phyloP scores from a whole-genome alignment of 1,140 invertebrate genomes.

The Potamilus streckersoni region DNA sequence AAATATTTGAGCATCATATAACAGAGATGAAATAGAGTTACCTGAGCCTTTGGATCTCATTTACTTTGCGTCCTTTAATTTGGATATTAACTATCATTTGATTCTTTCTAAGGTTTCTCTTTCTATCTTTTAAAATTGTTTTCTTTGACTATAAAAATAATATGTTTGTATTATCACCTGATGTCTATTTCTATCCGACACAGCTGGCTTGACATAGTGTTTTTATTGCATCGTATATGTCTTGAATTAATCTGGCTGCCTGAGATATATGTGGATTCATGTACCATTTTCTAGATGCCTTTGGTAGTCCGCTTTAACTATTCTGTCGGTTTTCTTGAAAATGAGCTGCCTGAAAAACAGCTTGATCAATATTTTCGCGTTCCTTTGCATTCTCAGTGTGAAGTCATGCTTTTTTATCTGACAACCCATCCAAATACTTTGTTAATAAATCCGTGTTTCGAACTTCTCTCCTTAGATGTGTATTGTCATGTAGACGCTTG shows the following conservation, averaged over 20 bases:
- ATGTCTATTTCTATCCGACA: slow-evolving; percentile 11
- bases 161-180: no score
- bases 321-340: slow-evolving; percentile 15
- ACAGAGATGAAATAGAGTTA: no score
- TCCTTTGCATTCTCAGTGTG: slow-evolving; percentile 16
- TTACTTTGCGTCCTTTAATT: no score
- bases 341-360: slow-evolving; percentile 13
- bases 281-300: background rate
- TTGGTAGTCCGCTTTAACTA: background rate
- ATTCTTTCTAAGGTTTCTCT: no score
- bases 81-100: no score
- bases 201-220: background rate
- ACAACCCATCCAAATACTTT: background rate
- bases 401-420: background rate
- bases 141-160: no score
- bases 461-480: background rate
- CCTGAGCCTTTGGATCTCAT: no score
- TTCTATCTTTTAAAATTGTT: no score
- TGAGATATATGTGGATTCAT: background rate
- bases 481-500: background rate
- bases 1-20: no score
- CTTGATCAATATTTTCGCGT: slow-evolving; percentile 24
- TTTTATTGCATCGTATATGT: background rate
- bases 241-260: no score
- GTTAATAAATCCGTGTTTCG: background rate